phyloP scores from a whole-genome alignment of 37 sponge, comb jelly and placozoan genomes.

The Agelas oroides region DNA sequence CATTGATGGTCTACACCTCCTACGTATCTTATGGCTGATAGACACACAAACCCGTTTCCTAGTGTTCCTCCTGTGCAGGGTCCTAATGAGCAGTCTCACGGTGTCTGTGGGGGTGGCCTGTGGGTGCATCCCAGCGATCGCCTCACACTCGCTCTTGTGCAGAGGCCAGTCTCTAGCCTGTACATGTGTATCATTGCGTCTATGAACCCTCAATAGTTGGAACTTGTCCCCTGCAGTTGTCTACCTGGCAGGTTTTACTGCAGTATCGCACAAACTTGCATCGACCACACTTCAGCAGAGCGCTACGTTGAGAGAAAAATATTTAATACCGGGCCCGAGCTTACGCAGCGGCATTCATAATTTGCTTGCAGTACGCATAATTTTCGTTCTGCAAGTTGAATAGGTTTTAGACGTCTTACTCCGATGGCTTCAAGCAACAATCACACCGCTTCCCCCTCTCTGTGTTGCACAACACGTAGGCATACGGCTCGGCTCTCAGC shows the following conservation, averaged over 20 bases:
- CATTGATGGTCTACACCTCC: background rate
- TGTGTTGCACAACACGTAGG: slow-evolving; percentile 43
- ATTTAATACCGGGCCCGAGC: too few relatives aligned
- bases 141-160: slow-evolving; percentile 76
- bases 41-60: background rate
- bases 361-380: too few relatives aligned
- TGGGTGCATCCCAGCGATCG: slow-evolving; percentile 44
- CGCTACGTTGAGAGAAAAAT: background rate
- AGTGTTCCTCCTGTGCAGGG: slow-evolving; percentile 4
- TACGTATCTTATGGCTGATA: background rate
- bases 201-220: background rate
- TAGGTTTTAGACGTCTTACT: slow-evolving; percentile 19
- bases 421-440: slow-evolving; percentile 32
- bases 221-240: too few relatives aligned
- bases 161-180: slow-evolving; percentile 72
- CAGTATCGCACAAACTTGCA: slow-evolving; percentile 75
- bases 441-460: slow-evolving; percentile 26
- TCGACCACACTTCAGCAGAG: slow-evolving; percentile 30
- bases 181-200: background rate
- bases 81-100: slow-evolving; percentile 59
- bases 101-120: slow-evolving; percentile 51
- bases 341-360: too few relatives aligned
- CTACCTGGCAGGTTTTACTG: slow-evolving; percentile 69
- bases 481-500: slow-evolving; percentile 33
- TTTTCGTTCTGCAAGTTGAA: too few relatives aligned